Evolutionary conservation across 2,888 invertebrate genomes (phyloP).

Genomic region (Pristionchus japonicus): DNA sequence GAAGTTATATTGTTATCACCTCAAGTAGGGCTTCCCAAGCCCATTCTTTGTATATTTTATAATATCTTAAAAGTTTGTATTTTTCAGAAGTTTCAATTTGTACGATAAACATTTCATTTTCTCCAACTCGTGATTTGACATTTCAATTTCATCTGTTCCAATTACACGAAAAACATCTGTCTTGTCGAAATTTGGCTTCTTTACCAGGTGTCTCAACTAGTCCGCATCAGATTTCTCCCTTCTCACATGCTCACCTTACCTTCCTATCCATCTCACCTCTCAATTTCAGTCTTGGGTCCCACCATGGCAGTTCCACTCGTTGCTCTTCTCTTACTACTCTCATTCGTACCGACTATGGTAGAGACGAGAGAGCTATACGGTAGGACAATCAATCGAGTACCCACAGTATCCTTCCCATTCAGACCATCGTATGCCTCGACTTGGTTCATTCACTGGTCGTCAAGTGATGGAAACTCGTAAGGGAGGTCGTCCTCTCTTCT

Average conservation of each 20-base stretch:
- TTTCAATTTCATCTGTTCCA: background rate
- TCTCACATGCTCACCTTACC: background rate
- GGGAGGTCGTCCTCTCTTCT: slow-evolving; percentile 33
- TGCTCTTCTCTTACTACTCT: background rate
- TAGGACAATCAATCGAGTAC: background rate
- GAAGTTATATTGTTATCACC: background rate
- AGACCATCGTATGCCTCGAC: slow-evolving; percentile 25
- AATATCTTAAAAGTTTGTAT: background rate
- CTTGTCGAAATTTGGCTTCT: background rate
- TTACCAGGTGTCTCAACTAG: background rate
- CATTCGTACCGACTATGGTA: background rate
- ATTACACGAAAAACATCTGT: background rate
- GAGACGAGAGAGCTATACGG: slow-evolving; percentile 9
- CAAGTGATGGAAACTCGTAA: background rate
- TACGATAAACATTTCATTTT: background rate
- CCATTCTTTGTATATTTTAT: background rate
- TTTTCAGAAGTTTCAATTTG: too few species aligned
- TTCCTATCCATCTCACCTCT: background rate
- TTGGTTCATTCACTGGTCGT: slow-evolving; percentile 24
- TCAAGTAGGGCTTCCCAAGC: background rate
- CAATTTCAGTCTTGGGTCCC: slow-evolving; percentile 16
- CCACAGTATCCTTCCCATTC: background rate
- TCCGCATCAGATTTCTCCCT: background rate
- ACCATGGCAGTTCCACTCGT: background rate
- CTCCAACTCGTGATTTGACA: background rate